Evolutionary conservation across 2,888 invertebrate species (phyloP), one percentile per base, ranked within the genome.

Genomic region (Zele albiditarsus): DNA sequence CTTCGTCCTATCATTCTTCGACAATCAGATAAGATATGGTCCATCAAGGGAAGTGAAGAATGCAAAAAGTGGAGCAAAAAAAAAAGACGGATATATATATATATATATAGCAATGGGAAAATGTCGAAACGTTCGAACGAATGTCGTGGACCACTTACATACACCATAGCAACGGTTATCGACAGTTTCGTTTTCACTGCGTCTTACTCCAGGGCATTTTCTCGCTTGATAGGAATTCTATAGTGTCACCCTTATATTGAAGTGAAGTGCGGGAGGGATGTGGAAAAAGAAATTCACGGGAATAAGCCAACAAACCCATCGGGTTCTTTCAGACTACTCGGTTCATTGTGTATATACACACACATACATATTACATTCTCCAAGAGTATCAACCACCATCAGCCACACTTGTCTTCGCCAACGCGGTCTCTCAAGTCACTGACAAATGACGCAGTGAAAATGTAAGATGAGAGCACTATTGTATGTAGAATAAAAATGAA

Each of bases 361-460:
- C 8, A 60, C 14, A 25, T 60, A 4, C 3, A 60, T 23, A 58
- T 20, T n/a, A n/a, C n/a, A 60, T 60, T 12, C 1, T 6, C 23
- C 53, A 20, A 28, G 68, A 42, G 14, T 31, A 46, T 53, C 14
- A 28, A 28, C 31, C 31, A 14, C 31, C 23, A 25, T 33, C 33
- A 33, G 12, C 38, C 20, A 27, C 70, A 58, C 70, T 70, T 57
- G 31, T 38, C 58, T 38, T 38, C 57, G 25, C 58, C 42, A 42
- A 14, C 46, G 60, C 25, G 28, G 46, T 68, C 20, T 49, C 38
- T 27, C n/a, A 46, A 12, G 57, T 28, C 73, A 73, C 68, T 68
- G 65, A 73, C 67, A 73, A 73, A 73, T 57, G 73, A 73, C 60
- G 20, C 23, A n/a, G 67, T 38, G 66, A 27, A 46, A 31, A 16